phyloP scores from a whole-genome alignment of 1,140 invertebrate genomes.

The Bombus balteatus region DNA sequence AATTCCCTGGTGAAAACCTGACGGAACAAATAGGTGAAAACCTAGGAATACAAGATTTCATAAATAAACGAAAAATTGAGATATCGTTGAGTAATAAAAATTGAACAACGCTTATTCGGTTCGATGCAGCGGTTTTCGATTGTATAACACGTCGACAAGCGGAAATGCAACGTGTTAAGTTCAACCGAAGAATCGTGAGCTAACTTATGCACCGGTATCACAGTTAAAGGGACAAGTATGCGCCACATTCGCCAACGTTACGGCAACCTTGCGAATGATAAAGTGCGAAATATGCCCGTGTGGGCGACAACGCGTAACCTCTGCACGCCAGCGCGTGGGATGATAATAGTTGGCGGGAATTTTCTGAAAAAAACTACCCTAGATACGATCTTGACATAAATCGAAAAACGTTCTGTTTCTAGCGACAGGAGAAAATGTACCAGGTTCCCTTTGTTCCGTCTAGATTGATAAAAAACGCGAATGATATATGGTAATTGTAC shows the following conservation, averaged over 20 bases:
- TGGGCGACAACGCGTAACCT: not conserved
- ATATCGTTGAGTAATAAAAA: not conserved
- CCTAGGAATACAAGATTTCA: not conserved
- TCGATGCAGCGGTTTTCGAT: not conserved
- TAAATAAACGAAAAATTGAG: not conserved
- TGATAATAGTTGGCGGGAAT: not conserved
- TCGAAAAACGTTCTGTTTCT: not conserved
- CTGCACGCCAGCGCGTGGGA: not conserved
- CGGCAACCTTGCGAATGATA: constrained; percentile 35
- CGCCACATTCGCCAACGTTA: not conserved
- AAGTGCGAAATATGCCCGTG: constrained; percentile 16
- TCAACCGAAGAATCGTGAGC: not conserved
- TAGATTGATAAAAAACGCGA: not conserved
- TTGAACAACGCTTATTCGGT: not conserved
- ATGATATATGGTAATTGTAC: not conserved
- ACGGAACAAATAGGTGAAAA: not conserved
- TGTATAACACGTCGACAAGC: not conserved
- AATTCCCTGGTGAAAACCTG: not conserved
- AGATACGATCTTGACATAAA: constrained; percentile 23
- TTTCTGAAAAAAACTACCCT: not conserved
- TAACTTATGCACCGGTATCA: not conserved
- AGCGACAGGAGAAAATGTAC: not conserved
- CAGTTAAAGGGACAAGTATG: not conserved
- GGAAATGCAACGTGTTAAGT: not conserved
- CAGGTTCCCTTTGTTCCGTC: not conserved